Conservation (phyloP, 1,140 invertebrate species). For the Bilobella aurantiaca region DNA sequence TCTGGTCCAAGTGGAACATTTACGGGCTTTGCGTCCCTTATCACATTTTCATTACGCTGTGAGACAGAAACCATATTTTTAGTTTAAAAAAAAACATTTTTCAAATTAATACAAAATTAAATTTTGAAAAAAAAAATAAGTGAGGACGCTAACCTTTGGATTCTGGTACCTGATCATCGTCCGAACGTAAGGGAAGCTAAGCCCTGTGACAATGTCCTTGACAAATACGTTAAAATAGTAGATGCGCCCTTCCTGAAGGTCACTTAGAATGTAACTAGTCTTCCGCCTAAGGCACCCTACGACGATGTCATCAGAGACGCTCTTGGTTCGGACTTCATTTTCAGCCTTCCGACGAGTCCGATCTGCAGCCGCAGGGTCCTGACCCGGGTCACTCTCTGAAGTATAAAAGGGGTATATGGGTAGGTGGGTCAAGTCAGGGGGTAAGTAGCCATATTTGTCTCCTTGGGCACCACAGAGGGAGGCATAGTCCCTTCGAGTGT, state of each 20-base stretch:
- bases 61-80: slow-evolving; percentile 13
- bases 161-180: slow-evolving; percentile 37
- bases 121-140: too few species aligned
- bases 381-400: neutral
- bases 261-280: slow-evolving; percentile 47
- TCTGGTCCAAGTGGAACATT: slow-evolving; percentile 38
- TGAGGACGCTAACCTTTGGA: slow-evolving; percentile 28
- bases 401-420: slow-evolving; percentile 18
- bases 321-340: slow-evolving; percentile 2
- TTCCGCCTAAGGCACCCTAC: slow-evolving; percentile 46
- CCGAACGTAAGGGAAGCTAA: slow-evolving; percentile 41
- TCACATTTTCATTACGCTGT: slow-evolving; percentile 32
- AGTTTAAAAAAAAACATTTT: slow-evolving; percentile 8
- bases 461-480: slow-evolving; percentile 47
- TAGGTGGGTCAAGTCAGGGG: slow-evolving; percentile 31
- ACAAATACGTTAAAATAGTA: slow-evolving; percentile 45
- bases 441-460: slow-evolving; percentile 36
- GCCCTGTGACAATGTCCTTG: slow-evolving; percentile 40
- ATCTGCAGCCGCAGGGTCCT: neutral
- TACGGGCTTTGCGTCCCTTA: slow-evolving; percentile 39
- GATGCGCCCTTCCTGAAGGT: slow-evolving; percentile 43
- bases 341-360: neutral
- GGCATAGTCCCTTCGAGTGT: slow-evolving; percentile 45
- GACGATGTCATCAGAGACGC: slow-evolving; percentile 27
- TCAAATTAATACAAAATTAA: too few species aligned